These are phyloP conservation scores for Helogale parvula DNA, from an alignment of 2,113 vertebrate species.

Conservation along the genomic window DNA sequence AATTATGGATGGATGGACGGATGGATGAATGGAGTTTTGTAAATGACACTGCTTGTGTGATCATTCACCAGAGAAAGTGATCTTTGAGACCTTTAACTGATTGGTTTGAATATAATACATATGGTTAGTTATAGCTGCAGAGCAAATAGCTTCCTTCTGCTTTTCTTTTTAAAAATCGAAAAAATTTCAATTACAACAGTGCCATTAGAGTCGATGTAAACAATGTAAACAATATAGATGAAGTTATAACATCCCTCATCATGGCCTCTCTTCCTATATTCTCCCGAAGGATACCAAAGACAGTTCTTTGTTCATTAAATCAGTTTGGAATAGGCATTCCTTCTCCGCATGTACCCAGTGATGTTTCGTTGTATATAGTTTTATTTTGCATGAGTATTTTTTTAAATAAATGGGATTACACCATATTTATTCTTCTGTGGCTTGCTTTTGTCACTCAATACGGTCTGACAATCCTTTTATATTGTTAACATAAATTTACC, in stretches of 20 bases:
- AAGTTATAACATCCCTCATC: not conserved
- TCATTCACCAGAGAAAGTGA: conserved; percentile 17
- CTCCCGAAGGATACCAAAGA: not conserved
- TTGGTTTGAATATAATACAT: not conserved
- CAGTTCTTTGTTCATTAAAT: not conserved
- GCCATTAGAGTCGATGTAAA: not conserved
- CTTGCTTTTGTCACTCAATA: not conserved
- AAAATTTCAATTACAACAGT: not conserved
- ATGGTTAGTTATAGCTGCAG: not conserved
- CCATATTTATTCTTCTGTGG: not conserved
- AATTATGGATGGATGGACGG: not conserved
- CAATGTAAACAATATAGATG: not conserved
- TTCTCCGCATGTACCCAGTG: not conserved
- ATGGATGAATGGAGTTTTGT: not conserved
- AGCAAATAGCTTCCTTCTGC: not conserved
- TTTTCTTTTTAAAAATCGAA: conserved; percentile 23
- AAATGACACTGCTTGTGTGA: not conserved
- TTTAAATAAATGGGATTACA: not conserved
- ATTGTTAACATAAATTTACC: not conserved
- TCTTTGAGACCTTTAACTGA: not conserved
- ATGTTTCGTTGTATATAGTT: not conserved
- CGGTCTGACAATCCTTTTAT: not conserved
- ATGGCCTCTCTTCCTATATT: not conserved
- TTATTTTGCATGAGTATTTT: not conserved
- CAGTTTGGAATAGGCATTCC: not conserved